These are phyloP conservation scores for Bostrychus sinensis DNA, from an alignment of 2,113 vertebrate genomes.

Conservation along the genomic window DNA sequence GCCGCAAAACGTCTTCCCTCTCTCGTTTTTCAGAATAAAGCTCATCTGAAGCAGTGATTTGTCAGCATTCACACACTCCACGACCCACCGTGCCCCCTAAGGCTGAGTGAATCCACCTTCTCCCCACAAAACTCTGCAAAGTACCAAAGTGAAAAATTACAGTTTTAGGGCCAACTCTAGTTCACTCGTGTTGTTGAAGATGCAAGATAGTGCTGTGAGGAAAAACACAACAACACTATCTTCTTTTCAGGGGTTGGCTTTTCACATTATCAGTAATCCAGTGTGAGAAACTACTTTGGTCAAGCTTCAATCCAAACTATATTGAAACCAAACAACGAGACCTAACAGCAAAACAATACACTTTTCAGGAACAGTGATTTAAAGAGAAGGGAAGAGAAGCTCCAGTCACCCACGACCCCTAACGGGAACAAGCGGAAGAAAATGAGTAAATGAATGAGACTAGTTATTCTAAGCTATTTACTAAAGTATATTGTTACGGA, in stretches of 20 bases:
- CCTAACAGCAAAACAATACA: neutral
- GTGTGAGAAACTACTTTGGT: neutral
- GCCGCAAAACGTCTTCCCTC: slow-evolving; percentile 1
- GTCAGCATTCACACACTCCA: slow-evolving; percentile 15
- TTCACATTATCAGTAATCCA: slow-evolving; percentile 2
- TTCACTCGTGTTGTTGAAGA: neutral
- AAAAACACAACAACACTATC: slow-evolving; percentile 8
- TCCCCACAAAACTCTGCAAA: neutral
- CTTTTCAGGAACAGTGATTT: neutral
- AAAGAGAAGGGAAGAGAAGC: too few relatives aligned
- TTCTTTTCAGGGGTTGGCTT: neutral
- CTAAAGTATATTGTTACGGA: too few relatives aligned
- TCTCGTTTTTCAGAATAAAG: slow-evolving; percentile 29
- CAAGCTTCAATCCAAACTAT: neutral
- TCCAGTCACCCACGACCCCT: too few relatives aligned
- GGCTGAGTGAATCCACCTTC: slow-evolving; percentile 2
- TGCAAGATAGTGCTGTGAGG: neutral
- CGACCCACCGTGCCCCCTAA: slow-evolving; percentile 5
- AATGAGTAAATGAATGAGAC: too few relatives aligned
- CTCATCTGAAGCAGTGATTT: slow-evolving; percentile 15
- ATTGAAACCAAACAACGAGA: neutral
- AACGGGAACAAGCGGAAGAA: too few relatives aligned
- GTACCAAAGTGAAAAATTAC: neutral
- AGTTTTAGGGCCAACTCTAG: neutral
- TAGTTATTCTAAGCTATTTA: too few relatives aligned